Conservation (phyloP, 2,113 vertebrate species). For the Nansenia antarctica region DNA sequence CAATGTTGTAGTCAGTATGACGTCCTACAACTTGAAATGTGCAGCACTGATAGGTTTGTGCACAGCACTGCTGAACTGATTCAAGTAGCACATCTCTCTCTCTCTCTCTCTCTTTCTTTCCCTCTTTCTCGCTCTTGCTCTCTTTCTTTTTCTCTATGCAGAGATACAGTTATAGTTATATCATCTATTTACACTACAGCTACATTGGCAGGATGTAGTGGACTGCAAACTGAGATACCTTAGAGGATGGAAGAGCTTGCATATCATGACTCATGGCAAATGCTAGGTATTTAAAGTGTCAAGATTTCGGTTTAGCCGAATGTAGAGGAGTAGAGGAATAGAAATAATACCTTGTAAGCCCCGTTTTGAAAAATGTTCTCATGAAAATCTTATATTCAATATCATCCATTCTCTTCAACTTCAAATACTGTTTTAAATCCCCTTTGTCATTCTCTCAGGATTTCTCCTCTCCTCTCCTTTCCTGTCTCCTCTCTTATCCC, state of each 20-base stretch:
- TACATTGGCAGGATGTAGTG: conserved; percentile 3
- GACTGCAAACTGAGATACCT: neutral
- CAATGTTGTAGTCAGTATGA: neutral
- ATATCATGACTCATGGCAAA: too few relatives aligned
- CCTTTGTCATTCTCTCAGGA: neutral
- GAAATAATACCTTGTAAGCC: too few relatives aligned
- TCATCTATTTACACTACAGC: conserved; percentile 16
- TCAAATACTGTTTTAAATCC: too few relatives aligned
- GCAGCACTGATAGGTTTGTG: neutral
- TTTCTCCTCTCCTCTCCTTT: neutral
- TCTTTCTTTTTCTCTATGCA: neutral
- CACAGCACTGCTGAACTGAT: neutral
- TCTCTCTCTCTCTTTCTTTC: neutral
- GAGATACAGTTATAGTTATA: too few relatives aligned
- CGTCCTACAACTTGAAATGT: neutral
- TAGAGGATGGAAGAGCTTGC: too few relatives aligned
- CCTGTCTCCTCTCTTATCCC: neutral
- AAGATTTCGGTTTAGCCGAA: too few relatives aligned
- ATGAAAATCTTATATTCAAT: too few relatives aligned
- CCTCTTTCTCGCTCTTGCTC: neutral
- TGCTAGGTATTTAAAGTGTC: too few relatives aligned
- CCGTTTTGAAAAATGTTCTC: too few relatives aligned
- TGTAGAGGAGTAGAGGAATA: too few relatives aligned
- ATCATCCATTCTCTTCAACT: too few relatives aligned
- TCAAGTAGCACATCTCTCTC: neutral